Evolutionary conservation across 1,140 invertebrate species (phyloP), one percentile per base, ranked within the genome.

Genomic region (Scylla paramamosain): DNA sequence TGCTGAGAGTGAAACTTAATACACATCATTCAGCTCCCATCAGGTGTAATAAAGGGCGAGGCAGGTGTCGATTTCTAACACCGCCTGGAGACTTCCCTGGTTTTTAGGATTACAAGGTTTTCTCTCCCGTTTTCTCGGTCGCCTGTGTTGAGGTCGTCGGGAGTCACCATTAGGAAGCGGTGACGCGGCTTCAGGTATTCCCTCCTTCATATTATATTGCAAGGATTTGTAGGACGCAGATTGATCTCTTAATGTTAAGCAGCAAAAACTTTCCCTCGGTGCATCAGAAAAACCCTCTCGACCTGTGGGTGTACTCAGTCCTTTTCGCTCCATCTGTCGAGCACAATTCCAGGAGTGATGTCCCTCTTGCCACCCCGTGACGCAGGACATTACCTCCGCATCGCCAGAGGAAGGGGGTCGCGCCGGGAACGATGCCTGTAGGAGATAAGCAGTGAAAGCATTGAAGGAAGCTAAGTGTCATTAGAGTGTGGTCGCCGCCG

Each of bases 401-500:
- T 77, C 52, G 16, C 12, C 67, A 77, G 8, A 25, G 67, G 67
- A 77, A n/a, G 84, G 25, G 39, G 84, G 16, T 39, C 29, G 16
- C 12, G 84, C 39, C 84, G 31, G 84, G 31, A 16, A 39, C 84
- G 84, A 87, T 87, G 84, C 84, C 84, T 87, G 84, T 39, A 16
- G 31, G 84, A 87, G 84, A 87, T 87, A 87, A 87, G 28, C 31
- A 87, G 84, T 28, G 31, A 87, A 87, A 87, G 84, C 39, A 32
- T 87, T 46, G 84, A n/a, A 46, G 39, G 84, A 32, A 87, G 31
- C 39, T 32, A 39, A 87, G 84, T 87, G 39, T 39, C 84, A 87
- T 87, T 28, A 28, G 31, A 39, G 84, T 32, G 39, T 32, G 14
- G 25, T 87, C n/a, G 31, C 31, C 39, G 4, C 84, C 28, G 31